phyloP scores from a whole-genome alignment of 2,113 vertebrate genomes.

The Raphicerus campestris region DNA sequence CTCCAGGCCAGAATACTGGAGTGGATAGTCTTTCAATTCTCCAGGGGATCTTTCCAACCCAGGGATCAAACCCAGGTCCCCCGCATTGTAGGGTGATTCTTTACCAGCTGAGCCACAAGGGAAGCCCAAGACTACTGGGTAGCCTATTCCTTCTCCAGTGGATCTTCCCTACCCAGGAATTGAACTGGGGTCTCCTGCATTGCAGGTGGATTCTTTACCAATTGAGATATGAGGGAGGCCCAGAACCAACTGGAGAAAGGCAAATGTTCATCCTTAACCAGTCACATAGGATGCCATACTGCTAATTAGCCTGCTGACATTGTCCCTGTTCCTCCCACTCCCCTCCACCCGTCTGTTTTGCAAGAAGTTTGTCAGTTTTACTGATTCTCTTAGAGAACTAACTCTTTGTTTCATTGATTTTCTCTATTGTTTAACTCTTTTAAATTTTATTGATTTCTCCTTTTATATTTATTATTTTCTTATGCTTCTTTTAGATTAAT shows the following conservation, averaged over 20 bases:
- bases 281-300: not conserved
- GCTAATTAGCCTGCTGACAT: not conserved
- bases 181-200: accelerated
- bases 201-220: not conserved
- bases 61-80: not conserved
- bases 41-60: not conserved
- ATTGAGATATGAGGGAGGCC: too few species aligned
- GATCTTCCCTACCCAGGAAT: not conserved
- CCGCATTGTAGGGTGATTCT: accelerated
- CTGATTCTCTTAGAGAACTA: not conserved
- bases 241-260: not conserved
- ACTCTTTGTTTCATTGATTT: not conserved
- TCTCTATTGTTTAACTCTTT: not conserved
- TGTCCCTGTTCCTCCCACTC: not conserved
- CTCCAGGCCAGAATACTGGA: not conserved
- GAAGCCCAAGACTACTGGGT: not conserved
- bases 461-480: not conserved
- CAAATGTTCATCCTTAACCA: not conserved
- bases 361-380: not conserved
- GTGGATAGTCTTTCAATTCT: not conserved
- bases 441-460: not conserved
- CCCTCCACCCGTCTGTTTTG: not conserved
- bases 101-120: not conserved
- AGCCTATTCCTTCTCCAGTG: not conserved
- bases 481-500: too few species aligned